Percentiles rank a stretch among this genome's conserved stretches.
These are phyloP conservation scores for Phenganax stokvisi DNA, from an alignment of 92 coral and sea anemone species.

Conservation along the genomic window DNA sequence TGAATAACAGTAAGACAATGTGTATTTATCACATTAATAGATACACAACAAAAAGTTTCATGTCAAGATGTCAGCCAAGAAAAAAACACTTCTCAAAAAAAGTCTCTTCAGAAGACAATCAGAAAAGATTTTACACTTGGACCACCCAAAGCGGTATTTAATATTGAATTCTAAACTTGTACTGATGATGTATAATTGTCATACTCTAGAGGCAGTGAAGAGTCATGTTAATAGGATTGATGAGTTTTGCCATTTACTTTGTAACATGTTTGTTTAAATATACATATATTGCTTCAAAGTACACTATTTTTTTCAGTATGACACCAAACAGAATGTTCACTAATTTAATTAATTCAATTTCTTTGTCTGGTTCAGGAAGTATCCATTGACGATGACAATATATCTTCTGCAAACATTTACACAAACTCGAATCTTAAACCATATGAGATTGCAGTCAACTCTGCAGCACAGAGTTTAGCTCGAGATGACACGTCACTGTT, in stretches of 20 bases:
- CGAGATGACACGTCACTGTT: conserved; percentile 33
- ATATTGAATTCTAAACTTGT: neutral
- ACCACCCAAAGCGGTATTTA: conserved; percentile 27
- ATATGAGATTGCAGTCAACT: conserved; percentile 40
- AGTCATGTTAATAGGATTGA: neutral
- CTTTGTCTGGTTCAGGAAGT: neutral
- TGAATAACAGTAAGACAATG: too few species aligned
- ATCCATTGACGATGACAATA: neutral
- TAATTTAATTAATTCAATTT: neutral
- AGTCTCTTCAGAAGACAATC: neutral
- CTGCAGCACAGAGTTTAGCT: conserved; percentile 42
- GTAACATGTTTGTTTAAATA: too few species aligned
- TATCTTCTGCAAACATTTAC: conserved; percentile 23
- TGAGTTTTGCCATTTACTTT: neutral
- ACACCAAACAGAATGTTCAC: neutral
- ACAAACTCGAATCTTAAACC: conserved; percentile 25
- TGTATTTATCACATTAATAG: neutral
- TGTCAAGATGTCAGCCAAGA: neutral
- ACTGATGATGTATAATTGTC: neutral
- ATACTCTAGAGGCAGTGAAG: neutral
- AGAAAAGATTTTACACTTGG: conserved; percentile 27
- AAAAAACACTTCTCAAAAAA: neutral
- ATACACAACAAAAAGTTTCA: neutral
- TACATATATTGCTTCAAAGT: neutral
- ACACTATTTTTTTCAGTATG: neutral